Conservation (phyloP, 1,140 invertebrate genomes). For the Orius insidiosus region DNA sequence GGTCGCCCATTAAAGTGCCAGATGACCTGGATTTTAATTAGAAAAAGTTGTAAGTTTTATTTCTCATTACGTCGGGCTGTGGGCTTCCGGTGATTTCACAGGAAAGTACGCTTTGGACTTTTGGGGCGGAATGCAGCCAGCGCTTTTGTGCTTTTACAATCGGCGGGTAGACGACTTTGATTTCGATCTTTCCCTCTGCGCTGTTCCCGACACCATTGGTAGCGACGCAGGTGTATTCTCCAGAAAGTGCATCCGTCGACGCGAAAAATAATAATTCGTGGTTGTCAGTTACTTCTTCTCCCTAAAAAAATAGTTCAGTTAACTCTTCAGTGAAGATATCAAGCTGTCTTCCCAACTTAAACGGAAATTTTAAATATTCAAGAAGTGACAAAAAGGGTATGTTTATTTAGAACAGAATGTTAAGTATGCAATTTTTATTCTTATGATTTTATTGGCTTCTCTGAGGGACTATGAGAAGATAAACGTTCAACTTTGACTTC, state of each 20-base stretch:
- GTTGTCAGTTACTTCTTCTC: slow-evolving; percentile 40
- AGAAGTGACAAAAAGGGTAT: too few species aligned
- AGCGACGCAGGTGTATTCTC: slow-evolving; percentile 51
- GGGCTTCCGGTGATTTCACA: slow-evolving; percentile 50
- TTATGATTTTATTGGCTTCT: too few species aligned
- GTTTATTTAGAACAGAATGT: too few species aligned
- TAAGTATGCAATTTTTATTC: too few species aligned
- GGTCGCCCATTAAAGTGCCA: slow-evolving; percentile 29
- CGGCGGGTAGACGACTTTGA: slow-evolving; percentile 45
- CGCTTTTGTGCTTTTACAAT: slow-evolving; percentile 38
- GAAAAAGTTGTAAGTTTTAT: background rate
- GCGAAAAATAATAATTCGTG: slow-evolving; percentile 45
- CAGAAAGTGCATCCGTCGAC: slow-evolving; percentile 41
- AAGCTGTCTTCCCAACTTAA: background rate
- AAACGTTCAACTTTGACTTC: too few species aligned
- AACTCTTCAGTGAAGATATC: background rate
- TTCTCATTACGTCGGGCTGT: slow-evolving; percentile 34
- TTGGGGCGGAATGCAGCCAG: slow-evolving; percentile 53
- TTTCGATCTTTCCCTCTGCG: slow-evolving; percentile 37
- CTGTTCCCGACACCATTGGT: slow-evolving; percentile 54
- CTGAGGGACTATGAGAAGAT: too few species aligned
- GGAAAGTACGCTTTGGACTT: slow-evolving; percentile 43
- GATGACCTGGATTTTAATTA: slow-evolving; percentile 25
- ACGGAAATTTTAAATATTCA: too few species aligned
- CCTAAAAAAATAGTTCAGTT: slow-evolving; percentile 25